Evolutionary conservation across 2,797 vertebrate genomes (phyloP), one percentile per base, ranked within the genome.

Genomic region (Xerus rutilus): DNA sequence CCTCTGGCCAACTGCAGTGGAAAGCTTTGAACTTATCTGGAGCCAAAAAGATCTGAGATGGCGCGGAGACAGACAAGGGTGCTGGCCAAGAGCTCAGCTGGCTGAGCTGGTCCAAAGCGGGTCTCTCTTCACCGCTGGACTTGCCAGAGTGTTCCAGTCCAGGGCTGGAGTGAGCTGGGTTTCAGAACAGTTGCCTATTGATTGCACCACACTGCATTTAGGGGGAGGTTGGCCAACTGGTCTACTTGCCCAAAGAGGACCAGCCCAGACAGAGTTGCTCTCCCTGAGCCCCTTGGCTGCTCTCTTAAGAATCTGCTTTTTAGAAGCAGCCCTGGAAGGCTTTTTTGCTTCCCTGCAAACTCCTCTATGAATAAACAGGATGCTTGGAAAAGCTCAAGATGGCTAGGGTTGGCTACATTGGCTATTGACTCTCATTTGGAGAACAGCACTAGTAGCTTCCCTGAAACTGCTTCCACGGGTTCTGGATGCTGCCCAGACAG

Each of bases 251-350:
- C 39, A 32, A 64, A 73, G 69, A 86, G 52, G 35, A 65, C 83
- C 91, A 64, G 45, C 43, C 30, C 30, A 30, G 69, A 35, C 82
- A 81, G 23, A n/a, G 76, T 21, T 65, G 17, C 43, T 67, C 62
- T 67, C 81, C 45, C 18, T 5, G 2, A 47, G n/a, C 25, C 20
- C 62, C 45, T 69, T 64, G 35, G 39, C 70, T 77, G 30, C 30
- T 97, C 39, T 67, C 59, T 78, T 52, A 62, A 96, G 85, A 94
- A 70, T 8, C 18, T 82, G 89, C 43, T 47, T 96, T 89, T 81
- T 76, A 84, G 32, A 32, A 17, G 47, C 94, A 81, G 11, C 28
- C 28, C 57, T 78, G 45, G 45, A 10, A 28, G 47, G 45, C 81
- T 67, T 87, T 87, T 84, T 82, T 93, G 32, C 30, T 67, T 67